Conservation (phyloP, 2,797 vertebrate genomes). For the Oreochromis mossambicus region DNA sequence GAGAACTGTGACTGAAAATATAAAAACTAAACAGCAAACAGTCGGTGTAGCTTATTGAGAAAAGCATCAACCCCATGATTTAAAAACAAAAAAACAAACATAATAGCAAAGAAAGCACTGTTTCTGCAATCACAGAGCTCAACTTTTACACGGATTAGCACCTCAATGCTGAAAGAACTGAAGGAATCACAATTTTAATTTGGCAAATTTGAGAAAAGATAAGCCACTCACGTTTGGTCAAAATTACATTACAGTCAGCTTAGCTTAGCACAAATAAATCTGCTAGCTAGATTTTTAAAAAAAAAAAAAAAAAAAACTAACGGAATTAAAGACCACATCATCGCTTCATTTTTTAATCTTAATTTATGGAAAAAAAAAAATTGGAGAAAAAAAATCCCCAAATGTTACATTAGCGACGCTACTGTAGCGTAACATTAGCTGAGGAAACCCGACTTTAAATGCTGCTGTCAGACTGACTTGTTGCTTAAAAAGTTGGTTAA, state of each 20-base stretch:
- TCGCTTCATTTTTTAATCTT: neutral
- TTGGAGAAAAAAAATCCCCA: fast-evolving
- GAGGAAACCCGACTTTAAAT: neutral
- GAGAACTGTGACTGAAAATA: neutral
- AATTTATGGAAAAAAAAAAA: neutral
- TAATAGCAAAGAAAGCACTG: neutral
- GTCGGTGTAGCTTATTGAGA: neutral
- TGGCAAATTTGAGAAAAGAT: neutral
- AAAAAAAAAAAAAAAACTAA: fast-evolving
- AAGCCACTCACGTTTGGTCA: neutral
- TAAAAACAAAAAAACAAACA: neutral
- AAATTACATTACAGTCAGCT: neutral
- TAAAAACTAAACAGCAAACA: neutral
- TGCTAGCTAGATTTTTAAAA: neutral
- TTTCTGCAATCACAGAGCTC: neutral
- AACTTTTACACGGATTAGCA: neutral
- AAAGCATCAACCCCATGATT: neutral
- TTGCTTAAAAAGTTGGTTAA: neutral
- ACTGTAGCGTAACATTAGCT: neutral
- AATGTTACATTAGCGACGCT: fast-evolving
- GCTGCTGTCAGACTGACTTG: neutral
- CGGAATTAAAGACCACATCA: neutral
- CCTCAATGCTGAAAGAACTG: neutral
- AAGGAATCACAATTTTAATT: neutral
- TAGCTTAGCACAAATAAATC: neutral